These are phyloP conservation scores for Microcaecilia unicolor DNA, from an alignment of 2,797 vertebrate species.

Conservation along the genomic window DNA sequence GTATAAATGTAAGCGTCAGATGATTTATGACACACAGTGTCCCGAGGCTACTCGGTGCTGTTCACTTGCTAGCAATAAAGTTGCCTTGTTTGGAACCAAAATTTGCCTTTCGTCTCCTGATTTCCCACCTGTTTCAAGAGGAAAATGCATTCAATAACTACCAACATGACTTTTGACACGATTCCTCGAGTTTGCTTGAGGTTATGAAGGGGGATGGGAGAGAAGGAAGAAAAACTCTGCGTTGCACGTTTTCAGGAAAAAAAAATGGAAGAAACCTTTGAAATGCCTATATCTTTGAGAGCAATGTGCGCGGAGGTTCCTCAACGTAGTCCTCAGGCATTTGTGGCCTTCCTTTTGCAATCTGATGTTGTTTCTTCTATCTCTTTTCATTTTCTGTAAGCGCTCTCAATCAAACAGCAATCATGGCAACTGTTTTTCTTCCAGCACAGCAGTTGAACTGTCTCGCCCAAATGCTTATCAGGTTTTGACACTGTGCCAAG, in stretches of 20 bases:
- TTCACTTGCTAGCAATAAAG: too few relatives aligned
- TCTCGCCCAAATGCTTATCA: slow-evolving; percentile 71
- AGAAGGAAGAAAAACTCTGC: slow-evolving; percentile 28
- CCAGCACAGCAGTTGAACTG: slow-evolving; percentile 53
- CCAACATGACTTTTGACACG: slow-evolving; percentile 51
- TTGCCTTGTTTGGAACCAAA: too few relatives aligned
- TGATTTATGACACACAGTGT: too few relatives aligned
- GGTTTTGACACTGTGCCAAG: slow-evolving; percentile 67
- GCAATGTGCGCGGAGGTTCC: slow-evolving; percentile 21
- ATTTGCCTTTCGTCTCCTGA: too few relatives aligned
- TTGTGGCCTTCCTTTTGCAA: slow-evolving; percentile 24
- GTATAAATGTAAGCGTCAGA: too few relatives aligned
- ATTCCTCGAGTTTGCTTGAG: slow-evolving; percentile 48
- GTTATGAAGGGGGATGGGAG: slow-evolving; percentile 45
- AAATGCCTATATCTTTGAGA: slow-evolving; percentile 3
- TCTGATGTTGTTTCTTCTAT: slow-evolving; percentile 21
- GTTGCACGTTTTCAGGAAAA: slow-evolving; percentile 15
- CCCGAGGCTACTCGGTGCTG: too few relatives aligned
- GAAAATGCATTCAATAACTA: slow-evolving; percentile 39
- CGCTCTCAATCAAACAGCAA: slow-evolving; percentile 51
- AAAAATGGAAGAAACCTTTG: slow-evolving; percentile 9
- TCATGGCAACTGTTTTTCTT: slow-evolving; percentile 71
- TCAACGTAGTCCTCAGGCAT: slow-evolving; percentile 33
- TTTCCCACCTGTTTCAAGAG: too few relatives aligned
- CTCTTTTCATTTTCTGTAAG: slow-evolving; percentile 23